phyloP scores from a whole-genome alignment of 2,797 vertebrate species.

The Gadopsis bispinosus region DNA sequence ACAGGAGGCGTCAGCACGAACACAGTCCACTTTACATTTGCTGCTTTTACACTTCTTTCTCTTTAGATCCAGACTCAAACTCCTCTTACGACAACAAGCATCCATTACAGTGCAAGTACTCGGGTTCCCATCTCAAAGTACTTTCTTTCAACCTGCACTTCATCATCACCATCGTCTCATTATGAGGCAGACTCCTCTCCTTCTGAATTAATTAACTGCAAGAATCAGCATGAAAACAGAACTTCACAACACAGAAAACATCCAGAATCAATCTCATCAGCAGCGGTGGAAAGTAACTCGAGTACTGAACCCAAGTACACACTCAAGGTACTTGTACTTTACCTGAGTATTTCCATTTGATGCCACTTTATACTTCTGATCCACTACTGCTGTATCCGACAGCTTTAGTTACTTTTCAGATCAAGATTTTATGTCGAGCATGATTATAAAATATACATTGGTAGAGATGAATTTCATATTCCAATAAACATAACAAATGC shows the following conservation, averaged over 20 bases:
- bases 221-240: not conserved
- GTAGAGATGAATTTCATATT: too few species aligned
- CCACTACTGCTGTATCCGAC: not conserved
- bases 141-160: constrained; percentile 6
- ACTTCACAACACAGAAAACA: not conserved
- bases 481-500: not conserved
- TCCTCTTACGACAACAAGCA: not conserved
- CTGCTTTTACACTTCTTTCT: not conserved
- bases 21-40: too few species aligned
- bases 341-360: not conserved
- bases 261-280: not conserved
- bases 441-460: too few species aligned
- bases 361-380: not conserved
- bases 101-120: constrained; percentile 2
- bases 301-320: not conserved
- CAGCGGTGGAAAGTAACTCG: constrained; percentile 3
- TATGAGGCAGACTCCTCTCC: not conserved
- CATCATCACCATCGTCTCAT: not conserved
- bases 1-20: not conserved
- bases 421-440: not conserved
- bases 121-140: constrained; percentile 12
- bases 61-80: not conserved
- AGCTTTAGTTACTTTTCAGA: not conserved
- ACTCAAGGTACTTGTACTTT: too few species aligned
- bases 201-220: not conserved